Conservation (phyloP, 2,797 vertebrate genomes). For the Hydrolagus colliei region DNA sequence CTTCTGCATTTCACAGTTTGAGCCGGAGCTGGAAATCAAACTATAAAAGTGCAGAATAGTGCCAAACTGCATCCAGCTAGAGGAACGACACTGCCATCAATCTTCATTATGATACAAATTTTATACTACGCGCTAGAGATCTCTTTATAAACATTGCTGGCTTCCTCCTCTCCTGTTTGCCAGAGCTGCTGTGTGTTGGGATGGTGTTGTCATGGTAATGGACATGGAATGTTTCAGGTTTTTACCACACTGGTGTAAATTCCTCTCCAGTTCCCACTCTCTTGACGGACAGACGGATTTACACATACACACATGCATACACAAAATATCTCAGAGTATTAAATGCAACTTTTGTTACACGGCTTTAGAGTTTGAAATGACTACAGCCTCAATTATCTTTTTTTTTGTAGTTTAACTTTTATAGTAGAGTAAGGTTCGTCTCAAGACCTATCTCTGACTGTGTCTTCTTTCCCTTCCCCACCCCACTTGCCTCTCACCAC, state of each 20-base stretch:
- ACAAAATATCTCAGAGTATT: neutral
- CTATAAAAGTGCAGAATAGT: conserved; percentile 25
- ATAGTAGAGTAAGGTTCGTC: too few species aligned
- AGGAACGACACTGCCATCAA: conserved; percentile 13
- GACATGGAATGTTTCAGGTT: neutral
- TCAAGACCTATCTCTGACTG: too few species aligned
- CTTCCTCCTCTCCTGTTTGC: conserved; percentile 4
- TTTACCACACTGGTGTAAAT: neutral
- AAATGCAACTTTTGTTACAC: neutral
- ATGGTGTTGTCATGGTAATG: neutral
- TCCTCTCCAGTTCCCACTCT: neutral
- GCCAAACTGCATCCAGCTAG: conserved; percentile 20
- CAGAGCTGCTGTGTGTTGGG: neutral
- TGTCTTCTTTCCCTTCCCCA: too few species aligned
- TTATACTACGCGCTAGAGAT: neutral
- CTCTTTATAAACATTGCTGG: conserved; percentile 14
- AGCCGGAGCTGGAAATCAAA: conserved; percentile 26
- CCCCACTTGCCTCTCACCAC: too few species aligned
- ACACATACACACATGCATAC: too few species aligned
- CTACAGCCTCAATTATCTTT: too few species aligned
- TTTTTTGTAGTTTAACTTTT: too few species aligned
- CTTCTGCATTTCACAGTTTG: conserved; percentile 27
- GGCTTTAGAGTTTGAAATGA: neutral
- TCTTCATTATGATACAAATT: conserved; percentile 20
- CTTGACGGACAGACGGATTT: too few species aligned